These are phyloP conservation scores for Okamejei kenojei DNA, from an alignment of 2,797 vertebrate species.

Conservation along the genomic window DNA sequence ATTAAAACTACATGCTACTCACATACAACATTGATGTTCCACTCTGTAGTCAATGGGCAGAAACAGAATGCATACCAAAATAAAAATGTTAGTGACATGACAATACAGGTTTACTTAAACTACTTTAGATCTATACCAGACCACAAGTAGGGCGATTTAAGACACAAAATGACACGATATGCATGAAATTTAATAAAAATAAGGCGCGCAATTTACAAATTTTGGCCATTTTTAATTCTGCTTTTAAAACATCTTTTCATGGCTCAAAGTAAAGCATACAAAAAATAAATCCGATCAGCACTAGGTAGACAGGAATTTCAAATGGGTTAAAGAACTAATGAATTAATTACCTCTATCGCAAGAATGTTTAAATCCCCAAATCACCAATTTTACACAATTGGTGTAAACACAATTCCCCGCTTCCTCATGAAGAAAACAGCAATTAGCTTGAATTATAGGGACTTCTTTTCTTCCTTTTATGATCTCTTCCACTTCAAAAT, in stretches of 20 bases:
- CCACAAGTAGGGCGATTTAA: no score
- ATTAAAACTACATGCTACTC: constrained; percentile 68
- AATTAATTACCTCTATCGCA: no score
- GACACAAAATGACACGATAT: no score
- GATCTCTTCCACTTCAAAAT: no score
- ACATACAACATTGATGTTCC: constrained; percentile 71
- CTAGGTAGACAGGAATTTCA: neutral
- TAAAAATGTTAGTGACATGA: constrained; percentile 57
- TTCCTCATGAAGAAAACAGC: no score
- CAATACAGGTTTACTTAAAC: constrained; percentile 24
- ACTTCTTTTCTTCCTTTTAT: no score
- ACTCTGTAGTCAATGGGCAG: constrained; percentile 61
- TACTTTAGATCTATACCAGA: neutral
- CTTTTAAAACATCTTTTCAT: neutral
- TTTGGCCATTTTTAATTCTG: neutral
- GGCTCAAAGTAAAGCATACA: neutral
- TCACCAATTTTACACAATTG: no score
- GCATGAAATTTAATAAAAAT: neutral
- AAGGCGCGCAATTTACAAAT: neutral
- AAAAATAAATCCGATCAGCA: neutral
- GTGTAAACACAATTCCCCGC: no score
- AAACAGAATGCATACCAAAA: constrained; percentile 60
- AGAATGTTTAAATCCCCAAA: no score
- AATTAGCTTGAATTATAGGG: no score
- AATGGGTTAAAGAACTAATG: no score